Conservation (phyloP, 1,140 invertebrate genomes). For the Pachyrhynchus sulphureomaculatus region DNA sequence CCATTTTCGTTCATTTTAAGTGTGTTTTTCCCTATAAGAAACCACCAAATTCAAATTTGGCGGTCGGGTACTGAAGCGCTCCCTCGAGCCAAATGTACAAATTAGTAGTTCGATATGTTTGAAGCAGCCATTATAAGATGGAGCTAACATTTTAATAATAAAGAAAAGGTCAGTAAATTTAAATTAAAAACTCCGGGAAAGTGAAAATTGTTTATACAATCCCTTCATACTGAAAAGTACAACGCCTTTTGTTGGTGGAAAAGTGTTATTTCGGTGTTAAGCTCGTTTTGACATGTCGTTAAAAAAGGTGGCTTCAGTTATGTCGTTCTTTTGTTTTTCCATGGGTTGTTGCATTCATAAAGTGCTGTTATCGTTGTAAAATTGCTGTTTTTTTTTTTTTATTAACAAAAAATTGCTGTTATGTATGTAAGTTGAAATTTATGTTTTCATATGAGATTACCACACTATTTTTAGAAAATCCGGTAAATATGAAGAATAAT, state of each 20-base stretch:
- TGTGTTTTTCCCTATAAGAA: too few species aligned
- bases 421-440: too few species aligned
- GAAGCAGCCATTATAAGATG: slow-evolving; percentile 47
- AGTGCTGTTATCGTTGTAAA: neutral
- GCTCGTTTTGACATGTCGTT: neutral
- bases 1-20: too few species aligned
- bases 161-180: slow-evolving; percentile 51
- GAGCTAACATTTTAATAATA: slow-evolving; percentile 51
- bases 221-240: neutral
- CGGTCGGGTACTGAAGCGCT: slow-evolving; percentile 5
- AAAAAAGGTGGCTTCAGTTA: slow-evolving; percentile 6
- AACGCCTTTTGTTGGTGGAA: neutral
- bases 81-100: slow-evolving; percentile 2
- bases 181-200: slow-evolving; percentile 44
- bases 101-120: slow-evolving; percentile 43
- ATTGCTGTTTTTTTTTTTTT: neutral
- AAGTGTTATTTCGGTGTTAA: neutral
- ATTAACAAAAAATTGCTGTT: too few species aligned
- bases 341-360: neutral
- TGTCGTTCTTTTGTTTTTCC: slow-evolving; percentile 11
- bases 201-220: neutral
- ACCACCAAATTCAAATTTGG: slow-evolving; percentile 19
- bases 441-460: too few species aligned
- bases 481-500: too few species aligned
- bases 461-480: too few species aligned